Conservation (phyloP, 2,888 invertebrate genomes). For the Glaucopsyche alexis region DNA sequence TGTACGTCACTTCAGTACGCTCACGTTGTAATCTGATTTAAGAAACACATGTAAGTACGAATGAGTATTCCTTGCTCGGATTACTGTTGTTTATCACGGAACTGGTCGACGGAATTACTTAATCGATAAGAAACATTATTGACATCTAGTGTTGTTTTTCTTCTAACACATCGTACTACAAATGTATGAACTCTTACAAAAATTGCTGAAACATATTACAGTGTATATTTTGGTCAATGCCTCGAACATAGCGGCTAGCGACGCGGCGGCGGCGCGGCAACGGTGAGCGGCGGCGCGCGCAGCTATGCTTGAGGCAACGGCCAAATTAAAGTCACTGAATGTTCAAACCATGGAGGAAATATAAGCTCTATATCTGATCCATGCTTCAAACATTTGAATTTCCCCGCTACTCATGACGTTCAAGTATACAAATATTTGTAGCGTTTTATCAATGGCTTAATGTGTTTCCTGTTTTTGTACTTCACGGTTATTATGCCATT, state of each 20-base stretch:
- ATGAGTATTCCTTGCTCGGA: conserved; percentile 4
- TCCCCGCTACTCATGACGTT: no score
- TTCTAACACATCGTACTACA: background rate
- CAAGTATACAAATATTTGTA: background rate
- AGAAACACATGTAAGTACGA: conserved; percentile 10
- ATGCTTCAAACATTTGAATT: background rate
- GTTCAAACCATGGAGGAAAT: no score
- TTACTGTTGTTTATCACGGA: conserved; percentile 14
- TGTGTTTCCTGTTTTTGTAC: background rate
- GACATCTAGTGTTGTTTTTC: background rate
- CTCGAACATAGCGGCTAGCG: no score
- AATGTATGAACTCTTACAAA: background rate
- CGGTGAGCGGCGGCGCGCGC: no score
- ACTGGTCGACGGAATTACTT: conserved; percentile 18
- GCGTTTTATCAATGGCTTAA: background rate
- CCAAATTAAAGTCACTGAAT: background rate
- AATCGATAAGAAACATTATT: conserved; percentile 21
- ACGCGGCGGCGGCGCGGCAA: no score
- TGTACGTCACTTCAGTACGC: background rate
- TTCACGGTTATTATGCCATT: background rate
- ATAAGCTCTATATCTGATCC: no score
- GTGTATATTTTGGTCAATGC: no score
- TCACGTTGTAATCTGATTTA: conserved; percentile 25
- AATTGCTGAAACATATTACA: background rate
- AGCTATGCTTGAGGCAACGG: no score